Evolutionary conservation across 2,888 invertebrate species (phyloP), one percentile per base, ranked within the genome.

Genomic region (Fragum sueziense): DNA sequence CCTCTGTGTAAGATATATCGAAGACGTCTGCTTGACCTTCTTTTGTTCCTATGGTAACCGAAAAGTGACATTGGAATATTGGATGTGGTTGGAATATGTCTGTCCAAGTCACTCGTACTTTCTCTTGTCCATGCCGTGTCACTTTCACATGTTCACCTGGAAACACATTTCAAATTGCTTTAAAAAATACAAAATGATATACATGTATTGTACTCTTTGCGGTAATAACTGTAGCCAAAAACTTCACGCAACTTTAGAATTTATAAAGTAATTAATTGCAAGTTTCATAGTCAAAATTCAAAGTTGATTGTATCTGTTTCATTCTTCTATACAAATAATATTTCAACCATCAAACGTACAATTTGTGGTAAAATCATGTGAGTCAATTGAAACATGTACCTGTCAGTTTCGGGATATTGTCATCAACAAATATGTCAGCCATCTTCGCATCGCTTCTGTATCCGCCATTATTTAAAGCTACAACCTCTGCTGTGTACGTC

Each of bases 401-500:
- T 41, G 79, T 41, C 3, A 80, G 41, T 29, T 25, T 20, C 25
- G 79, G 79, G 20, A 27, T 20, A 29, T 22, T 6, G 22, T 70
- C 51, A 17, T 57, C 47, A 17, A 80, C 33, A n/a, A 69, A 17
- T 14, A 80, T 31, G 51, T 52, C 61, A 2, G 41, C 69, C 17
- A 22, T 14, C 31, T 61, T 37, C 14, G 62, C 6, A 4, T 37
- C 27, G 57, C 79, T 80, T 7, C 11, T 37, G 22, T 61, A 34
- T 1, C 27, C 11, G 1, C 73, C 79, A 17, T 17, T 14, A 70
- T 80, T 80, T 7, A 73, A 25, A 11, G 76, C 79, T 22, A 59
- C 54, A 0, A 80, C 73, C 62, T 73, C 70, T 6, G 57, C 62
- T 11, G 61, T 70, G 20, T 76, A 80, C 27, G 33, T 29, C 11